Evolutionary conservation across 2,888 invertebrate species (phyloP), one percentile per base, ranked within the genome.

Genomic region (Sussaba pulchella): DNA sequence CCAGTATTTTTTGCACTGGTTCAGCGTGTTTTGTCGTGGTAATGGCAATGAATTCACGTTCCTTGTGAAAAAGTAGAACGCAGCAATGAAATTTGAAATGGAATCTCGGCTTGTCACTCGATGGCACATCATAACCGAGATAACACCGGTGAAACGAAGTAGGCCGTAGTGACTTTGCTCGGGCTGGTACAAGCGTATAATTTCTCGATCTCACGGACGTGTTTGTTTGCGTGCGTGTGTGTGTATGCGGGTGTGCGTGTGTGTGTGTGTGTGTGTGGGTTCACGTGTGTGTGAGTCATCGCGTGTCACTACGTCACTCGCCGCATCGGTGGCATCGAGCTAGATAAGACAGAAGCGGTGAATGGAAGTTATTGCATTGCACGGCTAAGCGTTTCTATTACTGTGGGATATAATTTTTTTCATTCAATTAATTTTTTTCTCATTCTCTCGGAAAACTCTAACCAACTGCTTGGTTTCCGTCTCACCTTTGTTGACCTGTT

Each of bases 101-200:
- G 21, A 67, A 67, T 67, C 66, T 66, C 19, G 39, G 36, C n/a
- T 50, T 21, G 50, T 67, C 66, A 50, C 17, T 50, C 52, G 66
- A 19, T 26, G 19, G 45, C 9, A 39, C 66, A 50, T 63, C 50
- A 39, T 50, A 67, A 52, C 36, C 50, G 66, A 45, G 66, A 67
- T 67, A 67, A 67, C 47, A 67, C 39, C 36, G 50, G 9, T 14
- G 21, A 39, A 39, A 67, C 52, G 50, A 67, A 19, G 52, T 50
- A 67, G 66, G 39, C 12, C 50, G 50, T n/a, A 21, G 50, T 39
- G 50, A 67, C 66, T 50, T 9, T 36, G n/a, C n/a, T 39, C 50
- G 50, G 6, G 52, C 31, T 67, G 19, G 19, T 43, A 36, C 47
- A 36, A 39, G 39, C 39, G 66, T 50, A 50, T 67, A 39, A 39